Evolutionary conservation across 2,797 vertebrate species (phyloP), one percentile per base, ranked within the genome.

Genomic region (Myotis planiceps): DNA sequence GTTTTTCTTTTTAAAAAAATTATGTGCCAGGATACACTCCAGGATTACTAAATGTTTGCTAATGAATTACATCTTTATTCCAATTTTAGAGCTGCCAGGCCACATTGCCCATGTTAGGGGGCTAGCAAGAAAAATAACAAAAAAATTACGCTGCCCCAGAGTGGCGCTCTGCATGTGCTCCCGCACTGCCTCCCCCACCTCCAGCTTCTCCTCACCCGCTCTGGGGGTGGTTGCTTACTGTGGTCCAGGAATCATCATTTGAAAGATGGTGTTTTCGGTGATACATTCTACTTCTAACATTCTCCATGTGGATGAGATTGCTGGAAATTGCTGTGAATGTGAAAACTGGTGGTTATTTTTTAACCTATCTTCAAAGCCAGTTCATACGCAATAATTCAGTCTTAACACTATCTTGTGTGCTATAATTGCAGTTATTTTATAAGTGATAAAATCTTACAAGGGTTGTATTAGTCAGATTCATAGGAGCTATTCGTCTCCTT

Each of bases 391-490:
- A 45, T 65, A 92, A 39, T 95, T 81, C 51, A 91, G 51, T 42
- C 27, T 29, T 63, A 76, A 76, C 21, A 92, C 27, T 29, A 37
- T 58, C 68, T n/a, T 68, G 9, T 71, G 37, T 86, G 60, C 69
- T 42, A 63, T 69, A 94, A 94, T 15, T 85, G 49, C 8, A 75
- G 8, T 76, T 74, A 23, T 96, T 84, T 92, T 68, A 58, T 87
- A 95, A 45, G 58, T 79, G 47, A 82, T 58, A 72, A 80, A 72
- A 90, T 94, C 81, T 86, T 86, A 37, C 2, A 87, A 93, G 81
- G 14, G 13, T 82, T 93, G 32, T 85, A 75, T 79, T 84, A 60
- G 21, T 82, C 29, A 69, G 27, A 89, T 94, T 94, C 25, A 49
- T 66, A 71, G 58, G 42, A 75, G 39, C 49, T 66, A 45, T 55